Evolutionary conservation across 2,797 vertebrate genomes (phyloP), one percentile per base, ranked within the genome.

Genomic region (Acrocephalus scirpaceus): DNA sequence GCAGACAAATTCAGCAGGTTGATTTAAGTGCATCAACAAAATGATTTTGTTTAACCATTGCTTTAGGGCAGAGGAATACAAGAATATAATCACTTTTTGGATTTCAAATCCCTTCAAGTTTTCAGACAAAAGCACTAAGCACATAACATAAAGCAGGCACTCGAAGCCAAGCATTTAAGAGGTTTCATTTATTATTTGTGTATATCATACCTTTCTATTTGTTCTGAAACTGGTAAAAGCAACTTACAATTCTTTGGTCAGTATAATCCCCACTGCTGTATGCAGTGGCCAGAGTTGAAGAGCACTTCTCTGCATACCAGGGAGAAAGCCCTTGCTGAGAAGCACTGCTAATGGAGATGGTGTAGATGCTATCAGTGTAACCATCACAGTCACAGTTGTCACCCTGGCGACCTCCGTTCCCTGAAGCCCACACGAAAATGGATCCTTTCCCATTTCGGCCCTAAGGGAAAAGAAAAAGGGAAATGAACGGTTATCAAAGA

Each of bases 201-300:
- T 25, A 50, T 7, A n/a, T 11, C 34, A 80, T 6, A 94, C 51
- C 70, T 78, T 79, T 84, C 44, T 82, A 27, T 64, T 80, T 69
- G 27, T 47, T 84, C 70, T 78, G 73, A 95, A 67, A 88, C 45
- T 87, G 66, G 65, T 76, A 93, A 96, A 97, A 95, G 91, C 26
- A 64, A 98, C 98, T 32, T 98, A 99, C 99, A 64, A 99, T 99
- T 98, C 99, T 98, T 98, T 99, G 99, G 98, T 99, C 99, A 5
- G 98, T 99, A 97, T 99, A 99, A 97, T 99, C 99, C 53, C 99
- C 99, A 7, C 99, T 99, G 98, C 99, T 99, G 98, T 99, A 99
- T 0, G 99, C 99, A 44, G 99, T 99, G 78, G 99, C 99, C 97
- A 99, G 97, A 6, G 99, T 99, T 92, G 99, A 99, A 62, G 99